A percentile compares a stretch with the other conserved stretches of the same genome.
Evolutionary conservation across 2,113 vertebrate species (phyloP).

Genomic region (Chrysochloris asiatica): DNA sequence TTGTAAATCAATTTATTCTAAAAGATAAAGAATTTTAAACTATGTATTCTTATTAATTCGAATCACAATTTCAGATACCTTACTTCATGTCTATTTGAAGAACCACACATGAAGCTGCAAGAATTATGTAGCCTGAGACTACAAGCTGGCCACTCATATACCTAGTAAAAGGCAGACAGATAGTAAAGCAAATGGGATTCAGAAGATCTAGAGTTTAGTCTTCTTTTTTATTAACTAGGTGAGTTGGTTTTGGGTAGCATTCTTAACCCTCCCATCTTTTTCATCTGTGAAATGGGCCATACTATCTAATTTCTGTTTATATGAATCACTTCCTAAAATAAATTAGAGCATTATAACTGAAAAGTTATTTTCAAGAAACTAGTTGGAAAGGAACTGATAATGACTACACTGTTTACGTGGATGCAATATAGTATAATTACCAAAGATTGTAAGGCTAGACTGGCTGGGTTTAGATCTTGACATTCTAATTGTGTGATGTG

Average conservation of each 20-base stretch:
- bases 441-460: no score
- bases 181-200: not conserved
- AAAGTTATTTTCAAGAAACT: constrained; percentile 19
- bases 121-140: not conserved
- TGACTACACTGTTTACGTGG: not conserved
- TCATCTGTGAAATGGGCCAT: constrained; percentile 29
- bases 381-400: not conserved
- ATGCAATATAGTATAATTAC: not conserved
- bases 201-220: not conserved
- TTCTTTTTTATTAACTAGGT: constrained; percentile 10
- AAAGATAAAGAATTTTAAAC: constrained; percentile 40
- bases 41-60: not conserved
- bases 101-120: not conserved
- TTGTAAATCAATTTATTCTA: not conserved
- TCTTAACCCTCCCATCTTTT: not conserved
- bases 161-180: not conserved
- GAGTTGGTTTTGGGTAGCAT: not conserved
- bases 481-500: not conserved
- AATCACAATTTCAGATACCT: constrained; percentile 30
- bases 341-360: not conserved
- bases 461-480: no score
- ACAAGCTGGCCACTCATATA: not conserved
- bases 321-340: constrained; percentile 33
- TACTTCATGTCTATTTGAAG: constrained; percentile 20
- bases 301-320: constrained; percentile 16